Evolutionary conservation across 2,797 vertebrate genomes (phyloP).

Genomic region (Pterois miles): DNA sequence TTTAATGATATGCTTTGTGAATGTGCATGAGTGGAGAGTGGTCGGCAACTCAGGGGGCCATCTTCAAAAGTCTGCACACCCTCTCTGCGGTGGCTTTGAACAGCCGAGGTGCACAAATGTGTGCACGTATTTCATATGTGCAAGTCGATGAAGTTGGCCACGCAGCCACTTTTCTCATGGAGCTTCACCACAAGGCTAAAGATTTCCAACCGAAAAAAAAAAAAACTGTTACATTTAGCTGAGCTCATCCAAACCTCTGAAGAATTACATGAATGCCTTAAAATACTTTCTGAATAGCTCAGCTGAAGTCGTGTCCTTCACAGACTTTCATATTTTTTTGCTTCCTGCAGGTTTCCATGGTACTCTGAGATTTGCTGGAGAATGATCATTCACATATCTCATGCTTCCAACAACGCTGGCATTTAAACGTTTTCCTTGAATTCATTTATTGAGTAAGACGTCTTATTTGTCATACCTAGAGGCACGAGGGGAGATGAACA

Average conservation of each 20-base stretch:
- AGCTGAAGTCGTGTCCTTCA: conserved; percentile 40
- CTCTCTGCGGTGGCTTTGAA: conserved; percentile 49
- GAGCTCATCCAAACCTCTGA: conserved; percentile 34
- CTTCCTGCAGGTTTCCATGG: conserved; percentile 9
- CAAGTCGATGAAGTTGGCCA: conserved; percentile 44
- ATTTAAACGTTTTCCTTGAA: conserved; percentile 36
- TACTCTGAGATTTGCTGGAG: conserved; percentile 23
- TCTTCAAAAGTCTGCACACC: conserved; percentile 64
- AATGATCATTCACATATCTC: conserved; percentile 47
- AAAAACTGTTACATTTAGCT: conserved; percentile 22
- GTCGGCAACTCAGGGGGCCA: conserved; percentile 76
- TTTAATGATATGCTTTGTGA: conserved; percentile 89
- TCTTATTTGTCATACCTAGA: conserved; percentile 43
- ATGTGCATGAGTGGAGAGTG: conserved; percentile 83
- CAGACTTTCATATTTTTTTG: conserved; percentile 19
- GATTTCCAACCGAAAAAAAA: conserved; percentile 15
- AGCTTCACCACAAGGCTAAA: conserved; percentile 23
- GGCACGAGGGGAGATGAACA: conserved; percentile 6
- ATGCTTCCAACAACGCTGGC: conserved; percentile 12
- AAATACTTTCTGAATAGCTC: conserved; percentile 38
- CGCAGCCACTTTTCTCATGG: conserved; percentile 22
- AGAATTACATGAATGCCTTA: conserved; percentile 30
- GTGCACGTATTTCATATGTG: conserved; percentile 22
- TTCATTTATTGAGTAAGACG: conserved; percentile 37
- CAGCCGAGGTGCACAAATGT: conserved; percentile 17